Evolutionary conservation across 2,113 vertebrate genomes (phyloP), one percentile per base, ranked within the genome.

Genomic region (Saccopteryx bilineata): DNA sequence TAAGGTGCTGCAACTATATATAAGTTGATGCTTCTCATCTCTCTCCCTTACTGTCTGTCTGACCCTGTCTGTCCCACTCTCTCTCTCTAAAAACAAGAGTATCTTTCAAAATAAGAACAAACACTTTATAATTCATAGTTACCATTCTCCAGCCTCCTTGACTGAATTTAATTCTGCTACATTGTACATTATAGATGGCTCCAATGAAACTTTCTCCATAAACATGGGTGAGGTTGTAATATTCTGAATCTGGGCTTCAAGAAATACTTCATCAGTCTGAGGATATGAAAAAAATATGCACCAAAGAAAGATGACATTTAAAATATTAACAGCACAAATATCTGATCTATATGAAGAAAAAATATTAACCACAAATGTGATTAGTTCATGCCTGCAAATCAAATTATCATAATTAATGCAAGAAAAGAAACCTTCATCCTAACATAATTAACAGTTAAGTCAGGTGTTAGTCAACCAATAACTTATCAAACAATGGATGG

Each of bases 241-340:
- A 98, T 99, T 99, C 98, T 99, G 99, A 98, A 99, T 99, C 98
- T 99, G 99, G 81, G 99, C 99, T 98, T 99, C 99, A 79, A 99
- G 98, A 98, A 99, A 99, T 33, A 99, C 99, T 98, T 99, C 99
- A 92, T 99, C 99, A 84, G 99, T 99, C 99, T 99, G 98, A 84
- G 68, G 93, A 93, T 66, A 95, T 83, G 93, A 95, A 94, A 89
- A 97, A 98, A 98, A 60, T 52, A 97, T 19, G 88, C 95, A 96
- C 82, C 91, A 94, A 97, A 94, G 95, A 86, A 90, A 96, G 94
- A 97, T 0, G 4, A 33, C 24, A 83, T 74, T 91, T 96, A 71
- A 74, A 88, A 92, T 88, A 75, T 96, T n/a, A 93, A 96, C 82
- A 74, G 96, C 33, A 19, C 95, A 66, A 97, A 61, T 94, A 69